Conservation (phyloP, 2,797 vertebrate species). For the Gobio occitaniae region DNA sequence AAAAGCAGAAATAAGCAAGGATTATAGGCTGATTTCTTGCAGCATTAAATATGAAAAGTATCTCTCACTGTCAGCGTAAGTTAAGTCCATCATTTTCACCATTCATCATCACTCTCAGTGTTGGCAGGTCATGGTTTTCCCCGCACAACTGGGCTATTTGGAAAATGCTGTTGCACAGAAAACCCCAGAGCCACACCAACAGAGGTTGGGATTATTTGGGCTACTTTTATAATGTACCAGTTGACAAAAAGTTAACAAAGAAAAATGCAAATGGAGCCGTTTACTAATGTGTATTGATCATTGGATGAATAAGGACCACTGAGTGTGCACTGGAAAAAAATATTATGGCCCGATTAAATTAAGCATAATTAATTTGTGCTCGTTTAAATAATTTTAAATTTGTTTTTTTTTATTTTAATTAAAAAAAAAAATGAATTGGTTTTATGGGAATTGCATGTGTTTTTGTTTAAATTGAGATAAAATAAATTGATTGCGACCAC, state of each 20-base stretch:
- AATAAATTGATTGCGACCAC: too few relatives aligned
- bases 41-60: constrained; percentile 1
- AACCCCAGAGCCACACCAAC: not conserved
- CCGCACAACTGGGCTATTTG: not conserved
- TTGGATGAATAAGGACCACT: not conserved
- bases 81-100: not conserved
- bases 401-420: too few relatives aligned
- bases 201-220: not conserved
- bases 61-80: not conserved
- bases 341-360: too few relatives aligned
- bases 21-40: constrained; percentile 17
- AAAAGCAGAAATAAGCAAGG: not conserved
- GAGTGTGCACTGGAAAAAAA: not conserved
- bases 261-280: not conserved
- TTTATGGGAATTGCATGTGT: too few relatives aligned
- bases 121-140: not conserved
- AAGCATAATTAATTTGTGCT: too few relatives aligned
- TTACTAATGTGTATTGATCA: not conserved
- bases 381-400: too few relatives aligned
- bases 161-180: not conserved
- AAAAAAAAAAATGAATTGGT: too few relatives aligned
- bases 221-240: not conserved
- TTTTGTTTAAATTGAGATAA: too few relatives aligned
- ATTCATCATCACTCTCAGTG: not conserved
- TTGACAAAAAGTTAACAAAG: not conserved